These are phyloP conservation scores for Oryzias curvinotus DNA, from an alignment of 2,113 vertebrate genomes.

Conservation along the genomic window DNA sequence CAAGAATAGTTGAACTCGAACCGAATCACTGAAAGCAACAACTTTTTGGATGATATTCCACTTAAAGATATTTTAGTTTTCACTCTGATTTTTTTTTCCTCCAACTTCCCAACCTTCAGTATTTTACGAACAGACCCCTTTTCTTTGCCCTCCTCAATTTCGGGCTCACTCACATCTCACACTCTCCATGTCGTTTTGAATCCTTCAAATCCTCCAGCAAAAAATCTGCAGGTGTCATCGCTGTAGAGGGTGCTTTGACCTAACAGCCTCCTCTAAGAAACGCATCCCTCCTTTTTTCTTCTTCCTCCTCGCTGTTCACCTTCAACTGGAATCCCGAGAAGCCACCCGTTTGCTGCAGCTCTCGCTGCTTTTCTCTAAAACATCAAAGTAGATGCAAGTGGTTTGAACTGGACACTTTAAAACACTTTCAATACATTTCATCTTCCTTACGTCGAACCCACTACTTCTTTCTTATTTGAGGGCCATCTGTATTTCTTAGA, in stretches of 20 bases:
- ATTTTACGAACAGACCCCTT: conserved; percentile 6
- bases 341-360: conserved; percentile 54
- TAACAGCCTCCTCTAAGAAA: conserved; percentile 55
- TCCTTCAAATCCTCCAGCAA: conserved; percentile 39
- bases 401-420: conserved; percentile 31
- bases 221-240: conserved; percentile 42
- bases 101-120: conserved; percentile 2
- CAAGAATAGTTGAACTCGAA: too few relatives aligned
- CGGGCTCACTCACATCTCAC: conserved; percentile 26
- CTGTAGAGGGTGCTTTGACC: conserved; percentile 54
- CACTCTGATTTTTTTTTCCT: neutral
- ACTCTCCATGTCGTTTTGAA: conserved; percentile 27
- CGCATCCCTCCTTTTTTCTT: conserved; percentile 31
- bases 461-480: too few relatives aligned
- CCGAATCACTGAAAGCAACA: too few relatives aligned
- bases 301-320: conserved; percentile 47
- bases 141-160: neutral
- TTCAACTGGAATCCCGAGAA: conserved; percentile 67
- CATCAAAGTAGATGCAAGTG: conserved; percentile 25
- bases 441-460: too few relatives aligned
- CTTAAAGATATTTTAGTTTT: too few relatives aligned
- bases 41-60: too few relatives aligned
- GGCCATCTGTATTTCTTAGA: too few relatives aligned
- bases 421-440: conserved; percentile 14
- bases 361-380: conserved; percentile 45